These are phyloP conservation scores for Drosophila pegasa DNA, from an alignment of 2,888 invertebrate genomes.

Conservation along the genomic window DNA sequence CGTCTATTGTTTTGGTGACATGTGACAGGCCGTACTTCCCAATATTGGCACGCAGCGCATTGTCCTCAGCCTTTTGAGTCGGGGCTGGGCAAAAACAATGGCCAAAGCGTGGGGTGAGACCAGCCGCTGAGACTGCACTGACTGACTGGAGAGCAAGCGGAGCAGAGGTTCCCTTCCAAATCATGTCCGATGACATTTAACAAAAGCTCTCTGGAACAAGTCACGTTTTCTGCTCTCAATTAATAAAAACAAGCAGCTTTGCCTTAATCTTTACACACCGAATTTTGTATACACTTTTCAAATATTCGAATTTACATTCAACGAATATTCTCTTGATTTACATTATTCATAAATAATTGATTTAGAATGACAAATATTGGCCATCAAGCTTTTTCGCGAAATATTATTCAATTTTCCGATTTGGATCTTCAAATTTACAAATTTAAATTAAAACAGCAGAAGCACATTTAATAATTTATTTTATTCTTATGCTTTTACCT, in stretches of 20 bases:
- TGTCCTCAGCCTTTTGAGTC: slow-evolving; percentile 34
- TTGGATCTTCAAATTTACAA: no score
- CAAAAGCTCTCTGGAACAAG: slow-evolving; percentile 56
- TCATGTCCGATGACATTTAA: slow-evolving; percentile 57
- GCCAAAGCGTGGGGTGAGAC: slow-evolving; percentile 7
- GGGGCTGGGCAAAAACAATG: slow-evolving; percentile 50
- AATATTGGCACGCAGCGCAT: slow-evolving; percentile 61
- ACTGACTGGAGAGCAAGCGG: not conserved
- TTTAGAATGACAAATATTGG: no score
- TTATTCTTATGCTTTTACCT: no score
- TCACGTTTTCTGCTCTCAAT: slow-evolving; percentile 59
- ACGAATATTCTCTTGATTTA: no score
- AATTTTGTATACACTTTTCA: slow-evolving; percentile 21
- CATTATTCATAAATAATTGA: no score
- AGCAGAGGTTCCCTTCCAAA: slow-evolving; percentile 19
- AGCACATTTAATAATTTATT: no score
- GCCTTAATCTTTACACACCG: slow-evolving; percentile 5
- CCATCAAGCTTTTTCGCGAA: no score
- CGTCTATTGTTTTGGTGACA: slow-evolving; percentile 61
- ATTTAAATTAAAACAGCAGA: no score
- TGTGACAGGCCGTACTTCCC: slow-evolving; percentile 72
- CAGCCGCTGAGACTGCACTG: slow-evolving; percentile 4
- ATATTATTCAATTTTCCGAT: no score
- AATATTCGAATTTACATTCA: not conserved
- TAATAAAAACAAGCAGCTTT: slow-evolving; percentile 48